Evolutionary conservation across 2,888 invertebrate genomes (phyloP).

Genomic region (Carpatolechia fugitivella): DNA sequence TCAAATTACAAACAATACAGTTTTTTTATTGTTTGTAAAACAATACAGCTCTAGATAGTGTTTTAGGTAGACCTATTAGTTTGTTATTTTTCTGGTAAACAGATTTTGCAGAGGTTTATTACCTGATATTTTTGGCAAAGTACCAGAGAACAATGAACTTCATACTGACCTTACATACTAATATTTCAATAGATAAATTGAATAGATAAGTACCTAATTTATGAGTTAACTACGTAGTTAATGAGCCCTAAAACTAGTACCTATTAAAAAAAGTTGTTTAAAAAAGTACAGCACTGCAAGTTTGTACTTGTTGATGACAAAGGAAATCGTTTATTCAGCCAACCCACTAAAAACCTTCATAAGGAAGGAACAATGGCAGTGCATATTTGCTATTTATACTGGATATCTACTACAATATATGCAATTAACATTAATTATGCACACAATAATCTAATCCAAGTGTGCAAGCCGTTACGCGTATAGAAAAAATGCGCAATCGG

Average conservation of each 20-base stretch:
- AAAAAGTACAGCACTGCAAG: neutral
- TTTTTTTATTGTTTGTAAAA: too few relatives aligned
- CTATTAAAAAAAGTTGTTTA: neutral
- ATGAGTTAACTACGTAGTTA: too few relatives aligned
- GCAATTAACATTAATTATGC: conserved; percentile 29
- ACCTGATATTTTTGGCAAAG: conserved; percentile 34
- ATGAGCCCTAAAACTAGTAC: too few relatives aligned
- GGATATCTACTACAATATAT: neutral
- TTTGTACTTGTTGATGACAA: conserved; percentile 19
- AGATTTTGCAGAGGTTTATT: too few relatives aligned
- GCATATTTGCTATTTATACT: neutral
- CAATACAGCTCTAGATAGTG: too few relatives aligned
- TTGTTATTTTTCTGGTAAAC: too few relatives aligned
- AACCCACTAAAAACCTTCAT: conserved; percentile 9
- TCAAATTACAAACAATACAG: too few relatives aligned
- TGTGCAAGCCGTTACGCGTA: conserved; percentile 43
- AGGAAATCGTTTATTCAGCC: conserved; percentile 16
- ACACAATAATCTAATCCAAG: conserved; percentile 27
- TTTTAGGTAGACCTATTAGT: too few relatives aligned
- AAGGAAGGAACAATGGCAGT: neutral
- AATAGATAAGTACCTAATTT: too few relatives aligned
- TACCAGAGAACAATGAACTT: conserved; percentile 41
- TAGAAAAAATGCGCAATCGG: conserved; percentile 65
- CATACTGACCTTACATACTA: conserved; percentile 30
- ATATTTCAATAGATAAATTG: too few relatives aligned